Evolutionary conservation across 2,888 invertebrate genomes (phyloP), one percentile per base, ranked within the genome.

Genomic region (Petrolisthes manimaculis): DNA sequence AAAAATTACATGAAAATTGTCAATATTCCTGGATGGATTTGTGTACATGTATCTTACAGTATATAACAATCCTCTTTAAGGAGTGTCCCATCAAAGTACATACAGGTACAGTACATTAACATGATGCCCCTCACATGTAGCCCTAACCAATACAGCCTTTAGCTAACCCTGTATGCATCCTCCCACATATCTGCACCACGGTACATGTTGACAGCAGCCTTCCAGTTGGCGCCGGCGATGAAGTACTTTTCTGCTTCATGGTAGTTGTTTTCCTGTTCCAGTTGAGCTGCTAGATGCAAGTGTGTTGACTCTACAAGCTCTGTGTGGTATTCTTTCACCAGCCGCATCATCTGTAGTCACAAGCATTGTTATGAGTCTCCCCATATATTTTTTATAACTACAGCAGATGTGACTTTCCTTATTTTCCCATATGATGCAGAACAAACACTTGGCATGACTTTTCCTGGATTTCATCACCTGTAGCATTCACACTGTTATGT

Each of bases 201-300:
- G 92, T 98, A 98, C 96, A 98, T 97, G 92, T 96, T 96, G 18
- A 98, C 96, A 0, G 97, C 97, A 9, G 96, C 95, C 92, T 97
- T 96, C 97, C 97, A 98, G 91, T 98, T 97, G 0, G 95, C 96
- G 5, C 96, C 97, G 91, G 96, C 96, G 53, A 98, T 93, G 92
- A 96, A 99, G 92, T 99, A 97, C 90, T 96, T 95, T 93, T 99
- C 99, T 0, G 99, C 99, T 81, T 97, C 96, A 90, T 96, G 95
- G 85, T 96, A 95, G 92, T 98, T 97, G 0, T 97, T 97, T 55
- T 97, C 96, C 0, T 95, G 95, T 92, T 98, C 97, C 90, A 99
- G 94, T 91, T 98, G 97, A 91, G 97, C 96, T 0, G 98, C 99
- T 90, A 99, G 95, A 92, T 98, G 97, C 0, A 96, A 94, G 90